Percentiles rank a stretch among this genome's conserved stretches.
phyloP scores from a whole-genome alignment of 2,113 vertebrate genomes.

The Parotia lawesii region DNA sequence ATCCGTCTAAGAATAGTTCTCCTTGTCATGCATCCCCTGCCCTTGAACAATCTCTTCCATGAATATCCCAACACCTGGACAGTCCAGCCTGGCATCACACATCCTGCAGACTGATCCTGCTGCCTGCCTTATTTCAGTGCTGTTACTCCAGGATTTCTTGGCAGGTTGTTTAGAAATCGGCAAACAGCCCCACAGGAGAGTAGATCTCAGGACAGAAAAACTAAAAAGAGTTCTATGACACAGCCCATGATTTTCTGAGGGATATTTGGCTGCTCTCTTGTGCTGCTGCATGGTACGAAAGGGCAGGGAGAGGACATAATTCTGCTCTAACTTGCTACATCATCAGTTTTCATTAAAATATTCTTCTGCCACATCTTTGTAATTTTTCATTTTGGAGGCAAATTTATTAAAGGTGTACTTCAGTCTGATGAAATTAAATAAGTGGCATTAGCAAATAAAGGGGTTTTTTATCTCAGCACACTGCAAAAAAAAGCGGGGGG shows the following conservation, averaged over 20 bases:
- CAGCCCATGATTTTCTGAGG: not conserved
- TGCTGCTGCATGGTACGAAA: not conserved
- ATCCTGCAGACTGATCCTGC: not conserved
- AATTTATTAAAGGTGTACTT: constrained; percentile 57
- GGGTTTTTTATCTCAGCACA: not conserved
- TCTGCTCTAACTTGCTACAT: constrained; percentile 12
- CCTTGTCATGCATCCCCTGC: not conserved
- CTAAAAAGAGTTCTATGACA: not conserved
- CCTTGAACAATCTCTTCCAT: not conserved
- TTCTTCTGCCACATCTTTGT: constrained; percentile 5
- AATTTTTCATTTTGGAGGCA: constrained; percentile 48
- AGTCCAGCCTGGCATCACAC: not conserved
- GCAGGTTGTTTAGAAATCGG: not conserved
- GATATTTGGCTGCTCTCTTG: not conserved
- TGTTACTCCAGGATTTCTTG: not conserved
- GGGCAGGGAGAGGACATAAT: not conserved
- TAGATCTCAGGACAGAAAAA: not conserved
- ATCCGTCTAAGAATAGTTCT: not conserved
- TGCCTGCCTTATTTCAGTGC: not conserved
- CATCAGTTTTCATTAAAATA: constrained; percentile 45
- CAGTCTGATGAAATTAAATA: constrained; percentile 57
- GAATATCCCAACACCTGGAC: not conserved
- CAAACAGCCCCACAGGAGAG: not conserved
- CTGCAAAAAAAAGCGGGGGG: not conserved
- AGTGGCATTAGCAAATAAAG: constrained; percentile 54